Conservation (phyloP, 2,113 vertebrate species). For the Ciconia maguari region DNA sequence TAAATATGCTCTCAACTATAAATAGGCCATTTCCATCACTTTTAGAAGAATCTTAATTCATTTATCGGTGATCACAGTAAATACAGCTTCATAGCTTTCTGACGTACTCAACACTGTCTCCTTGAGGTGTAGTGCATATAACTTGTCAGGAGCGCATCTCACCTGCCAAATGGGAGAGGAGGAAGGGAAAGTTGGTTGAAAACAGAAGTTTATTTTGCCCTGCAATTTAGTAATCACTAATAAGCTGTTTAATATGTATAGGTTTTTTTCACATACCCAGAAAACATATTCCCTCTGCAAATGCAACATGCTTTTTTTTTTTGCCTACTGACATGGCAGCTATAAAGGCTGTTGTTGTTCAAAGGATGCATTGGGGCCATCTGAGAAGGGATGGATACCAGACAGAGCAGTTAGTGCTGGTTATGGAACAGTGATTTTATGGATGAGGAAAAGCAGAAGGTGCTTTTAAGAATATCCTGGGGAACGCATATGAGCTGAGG, state of each 20-base stretch:
- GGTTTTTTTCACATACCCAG: not conserved
- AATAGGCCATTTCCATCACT: slow-evolving; percentile 23
- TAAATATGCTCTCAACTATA: not conserved
- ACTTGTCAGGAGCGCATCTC: not conserved
- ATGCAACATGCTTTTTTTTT: rapidly evolving
- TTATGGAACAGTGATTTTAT: not conserved
- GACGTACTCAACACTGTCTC: not conserved
- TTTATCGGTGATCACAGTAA: not conserved
- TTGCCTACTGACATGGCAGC: not conserved
- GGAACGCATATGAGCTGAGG: not conserved
- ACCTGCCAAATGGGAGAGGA: not conserved
- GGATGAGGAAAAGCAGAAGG: not conserved
- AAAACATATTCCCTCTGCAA: not conserved
- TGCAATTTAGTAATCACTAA: not conserved
- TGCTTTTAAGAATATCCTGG: not conserved
- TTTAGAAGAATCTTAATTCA: not conserved
- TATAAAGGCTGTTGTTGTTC: not conserved
- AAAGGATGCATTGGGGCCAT: not conserved
- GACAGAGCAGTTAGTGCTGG: not conserved
- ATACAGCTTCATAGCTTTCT: not conserved
- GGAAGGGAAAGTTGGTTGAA: not conserved
- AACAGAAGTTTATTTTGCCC: not conserved
- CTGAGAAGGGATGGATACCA: not conserved
- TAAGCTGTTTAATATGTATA: not conserved
- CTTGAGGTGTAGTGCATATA: not conserved